Evolutionary conservation across 2,113 vertebrate genomes (phyloP).

Genomic region (Cercopithecus mona): DNA sequence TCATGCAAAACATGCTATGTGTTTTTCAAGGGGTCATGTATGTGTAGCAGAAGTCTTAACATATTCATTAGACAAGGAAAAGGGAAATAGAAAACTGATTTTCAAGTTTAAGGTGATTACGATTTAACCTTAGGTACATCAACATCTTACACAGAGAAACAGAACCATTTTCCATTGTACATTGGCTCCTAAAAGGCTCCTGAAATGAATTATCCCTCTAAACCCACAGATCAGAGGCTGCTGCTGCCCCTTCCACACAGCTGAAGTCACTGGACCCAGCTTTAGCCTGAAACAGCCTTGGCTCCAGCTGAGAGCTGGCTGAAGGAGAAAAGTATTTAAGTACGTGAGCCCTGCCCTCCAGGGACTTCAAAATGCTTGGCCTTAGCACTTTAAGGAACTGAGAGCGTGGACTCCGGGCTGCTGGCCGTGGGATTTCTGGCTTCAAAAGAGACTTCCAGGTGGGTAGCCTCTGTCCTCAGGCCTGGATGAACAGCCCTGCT

Average conservation of each 20-base stretch:
- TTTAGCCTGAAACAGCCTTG: accelerated
- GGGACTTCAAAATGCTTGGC: not conserved
- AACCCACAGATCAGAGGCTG: not conserved
- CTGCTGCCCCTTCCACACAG: not conserved
- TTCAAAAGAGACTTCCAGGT: not conserved
- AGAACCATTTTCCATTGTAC: not conserved
- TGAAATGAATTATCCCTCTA: not conserved
- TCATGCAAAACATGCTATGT: not conserved
- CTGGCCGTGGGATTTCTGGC: not conserved
- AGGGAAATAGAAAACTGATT: not conserved
- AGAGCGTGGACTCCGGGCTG: not conserved
- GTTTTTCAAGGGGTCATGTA: not conserved
- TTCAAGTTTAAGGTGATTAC: not conserved
- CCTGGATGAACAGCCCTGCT: not conserved
- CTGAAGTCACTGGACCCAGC: not conserved
- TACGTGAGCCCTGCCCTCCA: not conserved
- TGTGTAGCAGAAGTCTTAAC: not conserved
- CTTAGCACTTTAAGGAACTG: accelerated
- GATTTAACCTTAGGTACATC: not conserved
- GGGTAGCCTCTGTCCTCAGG: not conserved
- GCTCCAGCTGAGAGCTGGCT: not conserved
- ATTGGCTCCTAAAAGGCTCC: not conserved
- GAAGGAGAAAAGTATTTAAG: not conserved
- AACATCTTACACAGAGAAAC: not conserved
- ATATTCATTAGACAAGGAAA: not conserved